Evolutionary conservation across 2,888 invertebrate genomes (phyloP), one percentile per base, ranked within the genome.

Genomic region (Corbicula japonica): DNA sequence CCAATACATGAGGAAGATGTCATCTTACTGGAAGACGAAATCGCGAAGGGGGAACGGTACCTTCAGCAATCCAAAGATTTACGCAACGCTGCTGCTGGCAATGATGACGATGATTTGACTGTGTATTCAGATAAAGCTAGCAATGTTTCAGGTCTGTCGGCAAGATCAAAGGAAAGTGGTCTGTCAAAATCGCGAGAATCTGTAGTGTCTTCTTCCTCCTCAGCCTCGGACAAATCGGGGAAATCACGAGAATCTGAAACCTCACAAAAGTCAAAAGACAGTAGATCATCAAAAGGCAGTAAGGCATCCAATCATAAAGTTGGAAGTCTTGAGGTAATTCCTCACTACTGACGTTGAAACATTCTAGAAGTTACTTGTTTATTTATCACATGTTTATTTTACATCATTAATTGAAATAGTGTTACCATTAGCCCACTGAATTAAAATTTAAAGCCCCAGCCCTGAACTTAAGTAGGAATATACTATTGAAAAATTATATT

Each of bases 11-110:
- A 90, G 70, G 69, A 80, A 8, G 92, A 93, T 73, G 86, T 93
- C 18, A 32, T 80, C 5, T 80, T 90, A 5, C 84, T 93, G 66
- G 91, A 91, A 68, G 85, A 88, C 30, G 93, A 93, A 78, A 93
- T 93, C 18, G 76, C 77, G 1, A 83, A 86, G 62, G 93, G 85
- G 0, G 80, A 89, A 61, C 85, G 86, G 56, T 93, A 90, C 81
- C 80, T 92, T 21, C 85, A 87, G 68, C 92, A 92, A 78, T 90
- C 92, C 18, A 79, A 80, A 68, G 91, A 89, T 46, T 84, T 92
- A 46, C 84, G 89, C 30, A 80, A 80, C 60, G 88, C 86, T 65
- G 76, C 77, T 46, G 62, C 60, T 21, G 69, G 60, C 26, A 68
- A 77, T 35, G 75, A 78, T 54, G 86, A 83, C 23, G 86, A 86